Percentiles rank a stretch among this genome's conserved stretches.
Conservation (phyloP, 2,888 invertebrate species). For the Leptopilina myrica region DNA sequence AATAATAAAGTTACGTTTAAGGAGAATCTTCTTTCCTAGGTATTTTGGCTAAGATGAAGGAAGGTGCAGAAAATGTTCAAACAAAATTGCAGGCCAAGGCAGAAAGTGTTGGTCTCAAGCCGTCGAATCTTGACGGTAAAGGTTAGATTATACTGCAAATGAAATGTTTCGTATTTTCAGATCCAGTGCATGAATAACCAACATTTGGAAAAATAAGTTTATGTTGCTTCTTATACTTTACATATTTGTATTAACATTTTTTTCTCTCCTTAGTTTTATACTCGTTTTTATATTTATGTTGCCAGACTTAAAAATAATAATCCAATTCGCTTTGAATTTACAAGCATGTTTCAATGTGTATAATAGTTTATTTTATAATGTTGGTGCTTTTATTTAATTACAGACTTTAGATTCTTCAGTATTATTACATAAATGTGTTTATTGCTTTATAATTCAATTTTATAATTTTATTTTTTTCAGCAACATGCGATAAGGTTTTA, state of each 20-base stretch:
- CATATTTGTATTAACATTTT: neutral
- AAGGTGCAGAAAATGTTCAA: slow-evolving; percentile 95
- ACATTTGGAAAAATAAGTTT: slow-evolving; percentile 27
- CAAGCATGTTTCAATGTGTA: slow-evolving; percentile 36
- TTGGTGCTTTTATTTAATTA: slow-evolving; percentile 10
- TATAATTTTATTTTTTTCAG: neutral
- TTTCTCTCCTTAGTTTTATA: neutral
- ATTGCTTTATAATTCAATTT: neutral
- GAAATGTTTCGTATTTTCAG: slow-evolving; percentile 42
- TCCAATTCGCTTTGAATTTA: slow-evolving; percentile 8
- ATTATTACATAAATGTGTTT: slow-evolving; percentile 4
- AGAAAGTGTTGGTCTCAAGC: slow-evolving; percentile 84
- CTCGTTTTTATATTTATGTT: neutral
- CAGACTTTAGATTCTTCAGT: slow-evolving; percentile 12
- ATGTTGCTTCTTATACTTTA: neutral
- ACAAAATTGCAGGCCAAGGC: slow-evolving; percentile 96
- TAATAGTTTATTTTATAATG: slow-evolving; percentile 23
- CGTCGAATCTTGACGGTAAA: slow-evolving; percentile 75
- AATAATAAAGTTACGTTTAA: slow-evolving; percentile 14
- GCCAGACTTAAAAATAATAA: neutral
- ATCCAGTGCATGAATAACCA: slow-evolving; percentile 60
- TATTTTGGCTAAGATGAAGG: slow-evolving; percentile 96
- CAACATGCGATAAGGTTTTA: neutral
- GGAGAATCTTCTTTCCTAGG: slow-evolving; percentile 79
- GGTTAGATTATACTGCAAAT: slow-evolving; percentile 68